phyloP scores from a whole-genome alignment of 2,113 vertebrate species.

The Ceyx melanurus region DNA sequence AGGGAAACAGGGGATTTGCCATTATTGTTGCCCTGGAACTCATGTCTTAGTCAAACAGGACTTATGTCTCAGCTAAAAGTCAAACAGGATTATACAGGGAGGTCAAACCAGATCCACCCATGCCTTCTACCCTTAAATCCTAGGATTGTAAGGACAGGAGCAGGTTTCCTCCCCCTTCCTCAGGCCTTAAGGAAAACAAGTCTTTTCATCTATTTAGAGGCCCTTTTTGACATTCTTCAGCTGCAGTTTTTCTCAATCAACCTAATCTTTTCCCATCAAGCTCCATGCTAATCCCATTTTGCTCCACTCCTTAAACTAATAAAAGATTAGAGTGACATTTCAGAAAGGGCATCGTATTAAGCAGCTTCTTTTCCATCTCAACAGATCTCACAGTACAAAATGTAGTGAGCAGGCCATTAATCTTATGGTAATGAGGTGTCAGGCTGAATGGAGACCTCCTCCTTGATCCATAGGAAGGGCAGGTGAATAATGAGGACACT shows the following conservation, averaged over 20 bases:
- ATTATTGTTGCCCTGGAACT: neutral
- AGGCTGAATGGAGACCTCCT: conserved; percentile 55
- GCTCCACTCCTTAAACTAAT: conserved; percentile 84
- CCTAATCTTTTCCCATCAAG: conserved; percentile 59
- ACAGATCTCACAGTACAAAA: conserved; percentile 33
- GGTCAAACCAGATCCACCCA: conserved; percentile 28
- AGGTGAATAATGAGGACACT: neutral
- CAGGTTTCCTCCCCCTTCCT: neutral
- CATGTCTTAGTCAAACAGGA: neutral
- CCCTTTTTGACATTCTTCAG: conserved; percentile 63
- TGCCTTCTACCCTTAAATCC: neutral
- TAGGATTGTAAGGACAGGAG: neutral
- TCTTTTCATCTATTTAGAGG: conserved; percentile 49
- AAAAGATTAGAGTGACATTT: conserved; percentile 91
- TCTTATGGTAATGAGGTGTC: conserved; percentile 82
- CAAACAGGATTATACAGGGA: neutral
- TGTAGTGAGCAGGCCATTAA: conserved; percentile 72
- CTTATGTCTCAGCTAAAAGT: neutral
- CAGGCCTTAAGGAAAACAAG: conserved; percentile 26
- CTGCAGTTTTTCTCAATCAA: conserved; percentile 41
- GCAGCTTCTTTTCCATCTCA: conserved; percentile 67
- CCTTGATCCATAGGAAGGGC: conserved; percentile 45
- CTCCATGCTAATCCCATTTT: conserved; percentile 74
- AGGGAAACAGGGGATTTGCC: neutral
- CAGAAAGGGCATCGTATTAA: conserved; percentile 87